Base-by-base conservation (phyloP, 35 echinoderm and acorn worm genomes). In the Chiridota heheva region DNA sequence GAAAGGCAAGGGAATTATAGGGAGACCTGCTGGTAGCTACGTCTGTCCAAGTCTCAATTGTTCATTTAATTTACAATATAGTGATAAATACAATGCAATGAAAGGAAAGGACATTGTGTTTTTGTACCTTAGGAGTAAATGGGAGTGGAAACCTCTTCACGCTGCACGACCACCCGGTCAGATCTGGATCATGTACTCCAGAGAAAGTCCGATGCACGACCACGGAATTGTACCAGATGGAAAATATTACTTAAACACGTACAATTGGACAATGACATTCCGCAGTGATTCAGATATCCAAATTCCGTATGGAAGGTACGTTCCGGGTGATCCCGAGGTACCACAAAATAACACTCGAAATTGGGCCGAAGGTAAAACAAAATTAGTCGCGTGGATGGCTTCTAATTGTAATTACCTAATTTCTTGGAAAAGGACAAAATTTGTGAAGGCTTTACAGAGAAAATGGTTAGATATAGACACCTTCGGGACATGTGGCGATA, bases 221-320 rank as follows among this genome's bases (percentile, higher is more conserved):
- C 75, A 78, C 75, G 58, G 75, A 22, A 78, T 78, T 42, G 75
- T 78, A 3, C 75, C 75, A 2, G 75, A 78, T n/a, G 75, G 62
- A 34, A 34, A 78, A 37, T 78, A 58, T 49, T 78, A 78, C 75
- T 60, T 72, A 31, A 71, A 20, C 0, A 40, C 81, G 16, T 71
- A 84, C 67, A 84, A 84, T 36, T 84, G 66, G 63, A 84, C 67
- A 3, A 84, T 84, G 81, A 71, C 81, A 12, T 84, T 55, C 34
- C 49, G 45, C 39, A 46, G 53, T n/a, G 63, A 53, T 38, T 62
- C 81, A 2, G 40, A 70, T 24, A 56, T 84, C 15, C 18, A 62
- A 13, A 55, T 58, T 32, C 67, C 81, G 7, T 84, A 84, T 43
- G 81, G 81, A 32, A 62, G 63, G 32, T 84, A 84, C 33, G 45